Conservation (phyloP, 1,140 invertebrate species). For the Wiebesia pumilae region DNA sequence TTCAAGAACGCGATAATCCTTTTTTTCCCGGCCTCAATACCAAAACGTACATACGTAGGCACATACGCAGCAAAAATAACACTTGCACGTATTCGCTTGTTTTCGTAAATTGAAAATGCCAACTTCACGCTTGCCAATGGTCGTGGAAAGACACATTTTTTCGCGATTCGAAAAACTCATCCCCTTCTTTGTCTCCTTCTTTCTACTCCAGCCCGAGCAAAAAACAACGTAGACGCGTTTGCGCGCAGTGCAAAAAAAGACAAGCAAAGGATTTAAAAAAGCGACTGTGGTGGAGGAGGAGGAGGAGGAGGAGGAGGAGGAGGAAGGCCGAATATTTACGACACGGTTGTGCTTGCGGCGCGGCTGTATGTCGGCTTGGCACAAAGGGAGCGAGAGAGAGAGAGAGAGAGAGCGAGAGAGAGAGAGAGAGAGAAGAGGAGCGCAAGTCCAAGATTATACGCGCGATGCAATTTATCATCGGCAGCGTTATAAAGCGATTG, state of each 20-base stretch:
- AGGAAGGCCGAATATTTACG: constrained; percentile 46
- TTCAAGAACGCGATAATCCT: neutral
- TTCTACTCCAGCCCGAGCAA: neutral
- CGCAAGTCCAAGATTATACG: constrained; percentile 25
- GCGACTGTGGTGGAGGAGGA: neutral
- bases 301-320: neutral
- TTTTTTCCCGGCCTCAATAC: neutral
- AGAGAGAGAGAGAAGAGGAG: neutral
- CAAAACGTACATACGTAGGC: no score
- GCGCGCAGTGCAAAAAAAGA: neutral
- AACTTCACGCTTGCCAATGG: neutral
- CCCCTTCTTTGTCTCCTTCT: neutral
- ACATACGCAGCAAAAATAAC: neutral
- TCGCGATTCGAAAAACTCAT: neutral
- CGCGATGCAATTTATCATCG: constrained; percentile 48
- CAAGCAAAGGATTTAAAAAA: neutral
- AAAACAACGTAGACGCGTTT: neutral
- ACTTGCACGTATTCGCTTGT: neutral
- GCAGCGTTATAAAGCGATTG: constrained; percentile 47
- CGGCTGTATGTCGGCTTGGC: constrained; percentile 13
- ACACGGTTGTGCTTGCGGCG: constrained; percentile 19
- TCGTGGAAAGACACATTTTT: constrained; percentile 33
- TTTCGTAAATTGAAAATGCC: constrained; percentile 27
- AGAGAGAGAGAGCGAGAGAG: constrained; percentile 20
- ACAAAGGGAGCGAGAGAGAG: constrained; percentile 29